These are phyloP conservation scores for Drosophila littoralis DNA, from an alignment of 1,140 invertebrate genomes.

Conservation along the genomic window DNA sequence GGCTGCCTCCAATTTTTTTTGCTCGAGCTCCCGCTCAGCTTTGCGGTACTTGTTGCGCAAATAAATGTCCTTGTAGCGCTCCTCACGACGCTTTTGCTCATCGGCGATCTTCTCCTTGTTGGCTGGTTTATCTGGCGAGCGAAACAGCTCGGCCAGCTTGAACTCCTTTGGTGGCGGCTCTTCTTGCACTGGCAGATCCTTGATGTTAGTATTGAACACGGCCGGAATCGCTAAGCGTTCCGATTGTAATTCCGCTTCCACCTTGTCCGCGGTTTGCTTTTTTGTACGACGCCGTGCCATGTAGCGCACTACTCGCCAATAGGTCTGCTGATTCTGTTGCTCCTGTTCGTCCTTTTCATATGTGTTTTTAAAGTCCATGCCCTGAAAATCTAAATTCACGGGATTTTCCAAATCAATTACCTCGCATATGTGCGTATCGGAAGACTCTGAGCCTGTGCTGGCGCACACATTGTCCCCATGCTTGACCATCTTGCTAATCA, in stretches of 20 bases:
- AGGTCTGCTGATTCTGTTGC: slow-evolving; percentile 66
- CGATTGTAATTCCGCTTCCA: slow-evolving; percentile 59
- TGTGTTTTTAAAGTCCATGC: slow-evolving; percentile 76
- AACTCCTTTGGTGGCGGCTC: not conserved
- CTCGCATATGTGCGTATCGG: slow-evolving; percentile 72
- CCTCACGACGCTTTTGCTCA: slow-evolving; percentile 53
- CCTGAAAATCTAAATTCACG: slow-evolving; percentile 75
- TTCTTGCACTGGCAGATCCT: slow-evolving; percentile 39
- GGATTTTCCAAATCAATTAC: slow-evolving; percentile 80
- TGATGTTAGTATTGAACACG: slow-evolving; percentile 45
- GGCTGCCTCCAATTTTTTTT: slow-evolving; percentile 31
- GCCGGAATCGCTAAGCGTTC: slow-evolving; percentile 59
- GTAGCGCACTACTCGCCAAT: slow-evolving; percentile 66
- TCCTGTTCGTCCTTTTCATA: slow-evolving; percentile 78
- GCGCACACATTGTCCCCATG: slow-evolving; percentile 74
- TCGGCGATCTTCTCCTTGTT: slow-evolving; percentile 57
- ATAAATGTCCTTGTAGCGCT: slow-evolving; percentile 74
- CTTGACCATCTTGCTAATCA: slow-evolving; percentile 69
- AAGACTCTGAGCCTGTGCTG: slow-evolving; percentile 58
- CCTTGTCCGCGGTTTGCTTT: slow-evolving; percentile 45
- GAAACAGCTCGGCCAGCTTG: slow-evolving; percentile 56
- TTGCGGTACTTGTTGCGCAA: slow-evolving; percentile 52
- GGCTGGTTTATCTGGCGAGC: slow-evolving; percentile 61
- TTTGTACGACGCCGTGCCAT: slow-evolving; percentile 59
- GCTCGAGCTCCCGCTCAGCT: slow-evolving; percentile 18